phyloP scores from a whole-genome alignment of 2,113 vertebrate genomes.

The Syngnathus typhle region DNA sequence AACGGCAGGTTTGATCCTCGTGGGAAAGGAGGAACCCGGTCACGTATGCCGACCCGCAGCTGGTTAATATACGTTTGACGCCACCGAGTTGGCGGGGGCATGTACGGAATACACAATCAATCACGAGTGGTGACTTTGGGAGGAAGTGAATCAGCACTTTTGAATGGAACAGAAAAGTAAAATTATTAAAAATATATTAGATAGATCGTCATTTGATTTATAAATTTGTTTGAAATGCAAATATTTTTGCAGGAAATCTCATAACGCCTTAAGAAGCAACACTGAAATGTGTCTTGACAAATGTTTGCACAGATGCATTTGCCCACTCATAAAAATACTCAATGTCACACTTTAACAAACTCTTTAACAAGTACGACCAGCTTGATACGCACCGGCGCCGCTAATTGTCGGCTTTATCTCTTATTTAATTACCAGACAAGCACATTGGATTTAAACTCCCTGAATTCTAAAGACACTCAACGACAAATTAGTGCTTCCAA shows the following conservation, averaged over 20 bases:
- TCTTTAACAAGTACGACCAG: slow-evolving; percentile 11
- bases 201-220: too few relatives aligned
- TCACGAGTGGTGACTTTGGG: slow-evolving; percentile 23
- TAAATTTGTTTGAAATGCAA: too few relatives aligned
- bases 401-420: slow-evolving; percentile 60
- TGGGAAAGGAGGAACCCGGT: slow-evolving; percentile 40
- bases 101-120: slow-evolving; percentile 39
- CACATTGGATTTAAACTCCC: slow-evolving; percentile 50
- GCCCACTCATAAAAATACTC: slow-evolving; percentile 5
- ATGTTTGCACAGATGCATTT: slow-evolving; percentile 10
- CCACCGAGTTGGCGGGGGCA: slow-evolving; percentile 31
- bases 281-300: slow-evolving; percentile 7
- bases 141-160: slow-evolving; percentile 16
- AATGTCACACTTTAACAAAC: slow-evolving; percentile 15
- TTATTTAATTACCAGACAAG: slow-evolving; percentile 63
- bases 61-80: slow-evolving; percentile 54
- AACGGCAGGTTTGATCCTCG: slow-evolving; percentile 34
- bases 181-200: too few relatives aligned
- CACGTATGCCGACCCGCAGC: slow-evolving; percentile 42
- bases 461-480: slow-evolving; percentile 43
- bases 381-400: slow-evolving; percentile 30
- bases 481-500: slow-evolving; percentile 40
- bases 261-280: slow-evolving; percentile 31
- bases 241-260: slow-evolving; percentile 12
- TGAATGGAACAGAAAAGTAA: too few relatives aligned